These are phyloP conservation scores for Spinus olivaceus DNA, from an alignment of 2,797 vertebrate genomes.

Conservation along the genomic window DNA sequence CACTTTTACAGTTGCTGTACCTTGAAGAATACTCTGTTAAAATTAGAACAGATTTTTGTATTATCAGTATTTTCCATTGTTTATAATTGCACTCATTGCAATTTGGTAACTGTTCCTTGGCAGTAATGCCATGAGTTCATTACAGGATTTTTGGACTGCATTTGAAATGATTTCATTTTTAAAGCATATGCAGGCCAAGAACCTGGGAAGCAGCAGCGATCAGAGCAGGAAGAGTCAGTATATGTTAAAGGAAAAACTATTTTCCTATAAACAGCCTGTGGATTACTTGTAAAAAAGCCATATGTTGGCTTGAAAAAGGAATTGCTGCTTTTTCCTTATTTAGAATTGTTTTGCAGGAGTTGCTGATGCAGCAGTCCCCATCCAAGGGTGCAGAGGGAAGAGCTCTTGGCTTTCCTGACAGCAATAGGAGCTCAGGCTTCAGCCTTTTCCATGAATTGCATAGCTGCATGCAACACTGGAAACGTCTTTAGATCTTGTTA, in stretches of 20 bases:
- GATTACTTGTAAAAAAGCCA: slow-evolving; percentile 18
- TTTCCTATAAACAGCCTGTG: neutral
- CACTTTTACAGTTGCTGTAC: neutral
- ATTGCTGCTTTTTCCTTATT: slow-evolving; percentile 16
- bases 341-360: neutral
- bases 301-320: neutral
- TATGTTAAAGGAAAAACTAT: neutral
- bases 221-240: neutral
- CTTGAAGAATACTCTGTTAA: slow-evolving; percentile 23
- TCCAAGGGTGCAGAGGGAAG: neutral
- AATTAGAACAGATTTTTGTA: slow-evolving; percentile 35
- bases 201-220: neutral
- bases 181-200: neutral
- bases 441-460: neutral
- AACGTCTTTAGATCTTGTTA: neutral
- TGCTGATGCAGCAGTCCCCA: neutral
- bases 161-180: neutral
- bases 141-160: slow-evolving; percentile 10
- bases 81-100: slow-evolving; percentile 4
- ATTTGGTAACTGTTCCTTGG: slow-evolving; percentile 39
- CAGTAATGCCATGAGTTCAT: neutral
- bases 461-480: neutral
- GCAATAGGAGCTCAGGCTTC: neutral
- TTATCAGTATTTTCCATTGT: slow-evolving; percentile 45
- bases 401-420: neutral